These are phyloP conservation scores for Tauraco hartlaubi DNA, from an alignment of 2,797 vertebrate species.

Conservation along the genomic window DNA sequence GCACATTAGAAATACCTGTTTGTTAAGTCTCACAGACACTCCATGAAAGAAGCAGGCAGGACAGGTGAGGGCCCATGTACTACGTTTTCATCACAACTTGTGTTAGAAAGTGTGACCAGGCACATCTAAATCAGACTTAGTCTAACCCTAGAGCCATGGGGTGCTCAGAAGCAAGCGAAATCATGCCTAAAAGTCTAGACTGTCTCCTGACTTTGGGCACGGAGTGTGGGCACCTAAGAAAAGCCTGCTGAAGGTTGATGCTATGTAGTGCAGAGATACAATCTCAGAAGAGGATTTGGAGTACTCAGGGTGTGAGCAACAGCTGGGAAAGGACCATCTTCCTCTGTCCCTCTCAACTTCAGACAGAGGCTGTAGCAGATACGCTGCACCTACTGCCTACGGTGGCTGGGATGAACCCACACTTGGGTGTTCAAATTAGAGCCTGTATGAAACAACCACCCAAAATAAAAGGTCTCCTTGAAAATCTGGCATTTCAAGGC, in stretches of 20 bases:
- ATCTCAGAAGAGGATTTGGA: neutral
- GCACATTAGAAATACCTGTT: neutral
- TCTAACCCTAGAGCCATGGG: neutral
- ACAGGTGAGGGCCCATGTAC: neutral
- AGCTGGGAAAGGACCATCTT: neutral
- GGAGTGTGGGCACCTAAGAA: neutral
- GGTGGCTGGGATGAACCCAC: neutral
- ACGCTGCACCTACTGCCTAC: neutral
- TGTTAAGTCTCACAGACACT: neutral
- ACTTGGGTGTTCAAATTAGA: neutral
- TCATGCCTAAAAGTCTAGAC: neutral
- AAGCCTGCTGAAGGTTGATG: neutral
- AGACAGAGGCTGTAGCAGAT: neutral
- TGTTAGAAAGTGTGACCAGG: neutral
- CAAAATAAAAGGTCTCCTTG: neutral
- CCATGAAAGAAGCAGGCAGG: neutral
- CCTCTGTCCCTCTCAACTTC: neutral
- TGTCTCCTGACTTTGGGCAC: neutral
- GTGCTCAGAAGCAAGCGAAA: neutral
- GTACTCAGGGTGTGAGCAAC: neutral
- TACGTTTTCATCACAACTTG: neutral
- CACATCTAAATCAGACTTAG: neutral
- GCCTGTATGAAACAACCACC: neutral
- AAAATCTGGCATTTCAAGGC: neutral
- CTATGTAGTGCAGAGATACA: neutral